These are phyloP conservation scores for Eudasyphora cyanicolor DNA, from an alignment of 2,888 invertebrate genomes.

Conservation along the genomic window DNA sequence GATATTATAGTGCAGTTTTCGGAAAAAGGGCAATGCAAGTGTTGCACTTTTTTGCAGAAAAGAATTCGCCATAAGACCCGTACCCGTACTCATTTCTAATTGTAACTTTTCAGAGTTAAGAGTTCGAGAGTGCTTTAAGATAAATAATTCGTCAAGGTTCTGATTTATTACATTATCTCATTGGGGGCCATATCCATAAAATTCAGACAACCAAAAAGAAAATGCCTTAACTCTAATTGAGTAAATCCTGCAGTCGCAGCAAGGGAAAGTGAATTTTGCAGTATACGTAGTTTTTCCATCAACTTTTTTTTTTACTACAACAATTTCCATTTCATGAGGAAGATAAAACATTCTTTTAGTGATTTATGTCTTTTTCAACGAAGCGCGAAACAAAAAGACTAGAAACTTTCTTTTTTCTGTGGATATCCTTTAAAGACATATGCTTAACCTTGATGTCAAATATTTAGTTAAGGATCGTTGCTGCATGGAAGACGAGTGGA, in stretches of 20 bases:
- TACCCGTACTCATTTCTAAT: too few species aligned
- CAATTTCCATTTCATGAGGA: background rate
- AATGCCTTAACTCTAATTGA: slow-evolving; percentile 2
- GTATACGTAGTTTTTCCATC: background rate
- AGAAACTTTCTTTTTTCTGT: slow-evolving; percentile 29
- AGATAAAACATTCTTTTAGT: slow-evolving; percentile 15
- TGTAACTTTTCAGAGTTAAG: too few species aligned
- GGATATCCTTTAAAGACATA: slow-evolving; percentile 7
- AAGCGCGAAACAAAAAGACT: background rate
- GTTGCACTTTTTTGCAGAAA: too few species aligned
- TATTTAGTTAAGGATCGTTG: slow-evolving; percentile 31
- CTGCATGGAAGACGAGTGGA: background rate
- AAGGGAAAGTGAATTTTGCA: background rate
- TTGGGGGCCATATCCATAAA: background rate
- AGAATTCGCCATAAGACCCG: too few species aligned
- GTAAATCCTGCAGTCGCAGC: background rate
- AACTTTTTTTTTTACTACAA: background rate
- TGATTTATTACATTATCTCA: too few species aligned
- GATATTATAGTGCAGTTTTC: too few species aligned
- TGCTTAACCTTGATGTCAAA: slow-evolving; percentile 26
- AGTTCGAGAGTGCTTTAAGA: too few species aligned
- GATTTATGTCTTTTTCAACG: slow-evolving; percentile 41
- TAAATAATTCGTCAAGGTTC: too few species aligned
- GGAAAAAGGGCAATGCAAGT: too few species aligned
- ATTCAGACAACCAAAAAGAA: background rate